A percentile compares a stretch with the other conserved stretches of the same genome.
phyloP scores from a whole-genome alignment of 2,888 invertebrate genomes.

The Calliopum simillimum region DNA sequence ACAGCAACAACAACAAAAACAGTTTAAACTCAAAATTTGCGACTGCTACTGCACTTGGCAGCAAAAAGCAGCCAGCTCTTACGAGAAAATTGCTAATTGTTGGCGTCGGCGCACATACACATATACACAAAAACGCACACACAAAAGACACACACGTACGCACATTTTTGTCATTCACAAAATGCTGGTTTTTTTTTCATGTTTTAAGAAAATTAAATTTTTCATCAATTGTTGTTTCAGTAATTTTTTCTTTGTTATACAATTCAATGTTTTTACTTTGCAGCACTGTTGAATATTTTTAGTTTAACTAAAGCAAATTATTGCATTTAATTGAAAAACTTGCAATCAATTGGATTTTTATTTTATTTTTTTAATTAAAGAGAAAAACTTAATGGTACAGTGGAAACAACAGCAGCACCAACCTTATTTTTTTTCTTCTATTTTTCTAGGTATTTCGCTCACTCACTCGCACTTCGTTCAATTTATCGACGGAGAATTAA shows the following conservation, averaged over 20 bases:
- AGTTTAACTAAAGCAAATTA: background rate
- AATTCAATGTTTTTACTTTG: slow-evolving; percentile 15
- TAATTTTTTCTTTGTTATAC: slow-evolving; percentile 1
- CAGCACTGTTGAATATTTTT: background rate
- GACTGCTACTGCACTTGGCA: too few relatives aligned
- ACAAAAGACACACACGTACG: slow-evolving; percentile 35
- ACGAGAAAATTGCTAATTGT: too few relatives aligned
- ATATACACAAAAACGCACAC: slow-evolving; percentile 7
- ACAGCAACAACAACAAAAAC: background rate
- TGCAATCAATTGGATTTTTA: slow-evolving; percentile 7
- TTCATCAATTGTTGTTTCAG: slow-evolving; percentile 8
- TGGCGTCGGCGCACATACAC: background rate
- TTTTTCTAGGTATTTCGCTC: background rate
- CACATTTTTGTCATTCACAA: slow-evolving; percentile 24
- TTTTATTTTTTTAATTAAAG: background rate
- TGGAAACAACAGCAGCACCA: too few relatives aligned
- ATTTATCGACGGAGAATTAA: background rate
- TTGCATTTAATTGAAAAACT: slow-evolving; percentile 1
- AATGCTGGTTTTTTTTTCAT: background rate
- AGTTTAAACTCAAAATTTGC: too few relatives aligned
- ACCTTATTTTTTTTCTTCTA: background rate
- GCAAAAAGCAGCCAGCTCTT: too few relatives aligned
- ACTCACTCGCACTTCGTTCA: background rate
- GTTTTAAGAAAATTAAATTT: background rate
- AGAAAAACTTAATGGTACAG: too few relatives aligned